Evolutionary conservation across 2,113 vertebrate species (phyloP).

Genomic region (Rhinopomastus cyanomelas): DNA sequence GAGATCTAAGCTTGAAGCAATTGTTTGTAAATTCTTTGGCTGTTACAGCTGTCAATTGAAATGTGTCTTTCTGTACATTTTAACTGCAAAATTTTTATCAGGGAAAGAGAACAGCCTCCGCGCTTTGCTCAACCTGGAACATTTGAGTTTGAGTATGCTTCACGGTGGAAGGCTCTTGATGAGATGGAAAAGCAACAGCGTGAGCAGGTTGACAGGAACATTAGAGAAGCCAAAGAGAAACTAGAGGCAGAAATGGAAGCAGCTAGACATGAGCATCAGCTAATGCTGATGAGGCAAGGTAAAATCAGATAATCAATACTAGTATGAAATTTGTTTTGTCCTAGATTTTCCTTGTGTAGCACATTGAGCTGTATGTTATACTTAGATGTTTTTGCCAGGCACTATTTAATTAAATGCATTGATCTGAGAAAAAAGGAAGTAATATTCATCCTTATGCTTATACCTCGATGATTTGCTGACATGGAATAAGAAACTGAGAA

Average conservation of each 20-base stretch:
- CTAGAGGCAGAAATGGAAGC: conserved; percentile 98
- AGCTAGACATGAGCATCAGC: conserved; percentile 95
- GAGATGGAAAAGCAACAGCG: conserved; percentile 97
- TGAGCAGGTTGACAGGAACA: conserved; percentile 93
- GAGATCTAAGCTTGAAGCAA: not conserved
- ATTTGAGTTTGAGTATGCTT: conserved; percentile 98
- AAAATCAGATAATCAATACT: conserved; percentile 28
- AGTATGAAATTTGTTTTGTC: not conserved
- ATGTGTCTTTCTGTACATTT: conserved; percentile 34
- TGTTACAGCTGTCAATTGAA: conserved; percentile 9
- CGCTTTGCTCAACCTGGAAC: conserved; percentile 96
- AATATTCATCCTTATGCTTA: not conserved
- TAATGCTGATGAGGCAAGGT: conserved; percentile 99
- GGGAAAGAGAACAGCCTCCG: conserved; percentile 90
- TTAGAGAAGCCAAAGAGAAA: conserved; percentile 94
- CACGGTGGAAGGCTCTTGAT: conserved; percentile 96
- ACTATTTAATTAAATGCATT: not conserved
- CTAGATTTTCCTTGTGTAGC: not conserved
- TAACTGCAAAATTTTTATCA: conserved; percentile 64
- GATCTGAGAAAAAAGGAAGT: not conserved
- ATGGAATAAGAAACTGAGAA: not conserved
- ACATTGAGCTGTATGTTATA: not conserved
- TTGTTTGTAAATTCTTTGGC: not conserved
- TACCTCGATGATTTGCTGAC: not conserved
- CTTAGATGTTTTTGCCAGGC: not conserved